Conservation (phyloP, 2,797 vertebrate species). For the Melanogrammus aeglefinus region DNA sequence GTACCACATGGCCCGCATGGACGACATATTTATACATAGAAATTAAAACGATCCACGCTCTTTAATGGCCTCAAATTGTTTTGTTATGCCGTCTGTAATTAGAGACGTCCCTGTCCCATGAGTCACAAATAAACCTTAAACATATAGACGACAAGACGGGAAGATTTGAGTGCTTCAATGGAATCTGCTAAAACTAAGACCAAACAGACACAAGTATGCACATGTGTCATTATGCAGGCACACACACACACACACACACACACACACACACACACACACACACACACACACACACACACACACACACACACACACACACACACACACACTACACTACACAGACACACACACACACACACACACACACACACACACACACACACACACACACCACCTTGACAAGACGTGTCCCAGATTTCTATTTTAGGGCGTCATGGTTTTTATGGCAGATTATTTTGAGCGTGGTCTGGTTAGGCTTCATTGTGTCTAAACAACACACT, state of each 20-base stretch:
- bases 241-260: neutral
- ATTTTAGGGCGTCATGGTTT: neutral
- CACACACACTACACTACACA: too few relatives aligned
- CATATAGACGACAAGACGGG: neutral
- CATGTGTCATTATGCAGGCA: too few relatives aligned
- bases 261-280: too few relatives aligned
- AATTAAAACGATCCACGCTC: neutral
- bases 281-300: neutral
- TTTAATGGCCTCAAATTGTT: conserved; percentile 5
- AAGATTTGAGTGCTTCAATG: neutral
- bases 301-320: neutral
- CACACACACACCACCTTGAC: neutral
- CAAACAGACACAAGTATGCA: too few relatives aligned
- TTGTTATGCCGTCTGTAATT: neutral
- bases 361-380: too few relatives aligned
- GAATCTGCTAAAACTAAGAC: neutral
- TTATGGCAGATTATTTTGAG: neutral
- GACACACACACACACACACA: too few relatives aligned
- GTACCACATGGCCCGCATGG: neutral
- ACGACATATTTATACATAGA: neutral
- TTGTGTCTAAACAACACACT: neutral
- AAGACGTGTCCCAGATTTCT: neutral
- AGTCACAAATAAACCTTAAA: neutral
- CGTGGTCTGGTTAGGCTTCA: neutral
- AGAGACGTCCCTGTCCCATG: neutral